These are phyloP conservation scores for Panthera tigris DNA, from an alignment of 2,113 vertebrate species.

Conservation along the genomic window DNA sequence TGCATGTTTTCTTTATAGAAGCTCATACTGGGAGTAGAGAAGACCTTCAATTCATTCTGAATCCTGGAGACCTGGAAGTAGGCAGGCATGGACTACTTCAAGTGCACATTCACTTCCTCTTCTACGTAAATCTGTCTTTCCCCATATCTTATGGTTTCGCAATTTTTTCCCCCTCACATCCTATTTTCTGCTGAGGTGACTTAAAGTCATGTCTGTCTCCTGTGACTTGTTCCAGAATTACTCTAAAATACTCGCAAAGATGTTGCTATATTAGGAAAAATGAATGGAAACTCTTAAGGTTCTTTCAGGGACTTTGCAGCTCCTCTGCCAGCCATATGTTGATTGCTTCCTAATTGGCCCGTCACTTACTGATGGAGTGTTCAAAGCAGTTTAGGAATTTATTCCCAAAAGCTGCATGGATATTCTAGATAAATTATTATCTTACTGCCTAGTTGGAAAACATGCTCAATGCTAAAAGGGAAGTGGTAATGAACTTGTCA, in stretches of 20 bases:
- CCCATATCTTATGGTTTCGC: background rate
- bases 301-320: background rate
- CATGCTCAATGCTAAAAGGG: background rate
- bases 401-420: background rate
- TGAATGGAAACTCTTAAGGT: background rate
- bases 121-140: constrained; percentile 39
- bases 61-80: constrained; percentile 1
- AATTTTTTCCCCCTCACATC: background rate
- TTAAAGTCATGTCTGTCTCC: constrained; percentile 24
- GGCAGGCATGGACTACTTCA: background rate
- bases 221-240: background rate
- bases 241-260: constrained; percentile 35
- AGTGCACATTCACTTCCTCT: background rate
- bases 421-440: constrained; percentile 23
- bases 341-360: constrained; percentile 53
- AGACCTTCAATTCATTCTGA: constrained; percentile 57
- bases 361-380: constrained; percentile 47
- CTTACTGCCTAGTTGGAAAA: background rate
- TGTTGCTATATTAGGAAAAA: constrained; percentile 22
- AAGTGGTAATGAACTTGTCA: background rate
- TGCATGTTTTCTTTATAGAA: constrained; percentile 50
- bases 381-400: constrained; percentile 36
- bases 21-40: constrained; percentile 8
- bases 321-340: constrained; percentile 32
- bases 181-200: constrained; percentile 8